Evolutionary conservation across 2,888 invertebrate genomes (phyloP), one percentile per base, ranked within the genome.

Genomic region (Ectemnius cavifrons): DNA sequence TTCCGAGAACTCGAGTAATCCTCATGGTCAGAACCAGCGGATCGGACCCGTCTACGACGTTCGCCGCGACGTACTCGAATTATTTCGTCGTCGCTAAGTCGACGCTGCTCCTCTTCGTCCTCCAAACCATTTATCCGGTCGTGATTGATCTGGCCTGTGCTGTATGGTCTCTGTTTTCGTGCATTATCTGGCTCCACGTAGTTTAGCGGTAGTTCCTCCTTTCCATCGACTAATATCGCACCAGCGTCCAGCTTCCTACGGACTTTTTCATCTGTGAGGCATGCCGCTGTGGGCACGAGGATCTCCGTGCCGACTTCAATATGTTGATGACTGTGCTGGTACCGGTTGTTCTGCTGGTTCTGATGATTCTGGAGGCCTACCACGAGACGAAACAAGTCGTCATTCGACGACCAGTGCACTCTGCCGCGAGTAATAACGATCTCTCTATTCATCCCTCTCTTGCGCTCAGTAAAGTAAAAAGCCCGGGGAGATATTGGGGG

Each of bases 201-300:
- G 46, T 89, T 89, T 68, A 93, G 92, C 0, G 95, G 95, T 81
- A 95, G 90, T 91, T 95, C 96, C 89, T 95, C 95, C 86, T 93
- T 94, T 14, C 95, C 95, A 81, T 94, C 91, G 79, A 86, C 93
- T 90, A 86, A 88, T 86, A 88, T 93, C 87, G 88, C 92, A 84
- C 81, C 92, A 87, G 91, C 91, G 89, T 81, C 91, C 92, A 92
- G 92, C 92, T 92, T 92, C 93, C 88, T 90, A 86, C 89, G 83
- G 56, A 89, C 89, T 76, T 91, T 90, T 83, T 89, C 89, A 73
- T 91, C 91, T 37, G 87, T 90, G 57, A 89, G 79, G 47, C 90
- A 89, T 2, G 88, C 86, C 47, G 89, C 89, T 27, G 88, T 84
- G 1, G 91, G 89, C 45, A 90, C 81, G 45, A 90, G 83, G 70